These are phyloP conservation scores for Hylia prasina DNA, from an alignment of 2,113 vertebrate species.

Conservation along the genomic window DNA sequence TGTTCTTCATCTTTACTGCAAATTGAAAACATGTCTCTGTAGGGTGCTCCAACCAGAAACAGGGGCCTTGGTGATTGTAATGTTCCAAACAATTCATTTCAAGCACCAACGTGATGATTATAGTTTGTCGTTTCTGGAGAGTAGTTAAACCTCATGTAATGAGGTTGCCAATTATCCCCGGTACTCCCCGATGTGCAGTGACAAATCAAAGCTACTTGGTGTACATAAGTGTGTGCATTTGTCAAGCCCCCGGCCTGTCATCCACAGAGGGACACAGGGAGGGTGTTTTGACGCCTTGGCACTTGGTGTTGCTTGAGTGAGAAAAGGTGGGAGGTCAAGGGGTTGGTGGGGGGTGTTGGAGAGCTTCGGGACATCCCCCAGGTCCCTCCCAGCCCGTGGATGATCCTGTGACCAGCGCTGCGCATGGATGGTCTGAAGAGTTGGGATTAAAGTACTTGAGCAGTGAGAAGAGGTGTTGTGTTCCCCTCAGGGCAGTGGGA, in stretches of 20 bases:
- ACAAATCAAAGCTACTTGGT: constrained; percentile 65
- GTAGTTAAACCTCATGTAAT: constrained; percentile 64
- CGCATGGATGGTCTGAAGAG: not conserved
- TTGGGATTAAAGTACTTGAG: not conserved
- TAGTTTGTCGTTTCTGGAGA: constrained; percentile 60
- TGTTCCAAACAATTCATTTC: constrained; percentile 66
- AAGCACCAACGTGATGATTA: constrained; percentile 60
- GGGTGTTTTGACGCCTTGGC: not conserved
- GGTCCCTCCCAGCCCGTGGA: not conserved
- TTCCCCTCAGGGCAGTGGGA: not conserved
- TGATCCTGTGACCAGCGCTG: accelerated
- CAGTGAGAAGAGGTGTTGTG: not conserved
- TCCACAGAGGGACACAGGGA: not conserved
- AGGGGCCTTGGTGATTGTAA: constrained; percentile 51
- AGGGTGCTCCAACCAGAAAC: constrained; percentile 57
- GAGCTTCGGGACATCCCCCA: not conserved
- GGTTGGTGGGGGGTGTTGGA: not conserved
- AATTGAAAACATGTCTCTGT: constrained; percentile 65
- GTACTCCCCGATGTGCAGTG: constrained; percentile 47
- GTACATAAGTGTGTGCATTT: not conserved
- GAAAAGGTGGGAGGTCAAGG: not conserved
- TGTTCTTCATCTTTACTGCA: constrained; percentile 65
- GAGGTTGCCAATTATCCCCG: constrained; percentile 56
- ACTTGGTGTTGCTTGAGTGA: accelerated
- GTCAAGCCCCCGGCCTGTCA: not conserved